Evolutionary conservation across 2,888 invertebrate species (phyloP).

Genomic region (Strigamia crassipes): DNA sequence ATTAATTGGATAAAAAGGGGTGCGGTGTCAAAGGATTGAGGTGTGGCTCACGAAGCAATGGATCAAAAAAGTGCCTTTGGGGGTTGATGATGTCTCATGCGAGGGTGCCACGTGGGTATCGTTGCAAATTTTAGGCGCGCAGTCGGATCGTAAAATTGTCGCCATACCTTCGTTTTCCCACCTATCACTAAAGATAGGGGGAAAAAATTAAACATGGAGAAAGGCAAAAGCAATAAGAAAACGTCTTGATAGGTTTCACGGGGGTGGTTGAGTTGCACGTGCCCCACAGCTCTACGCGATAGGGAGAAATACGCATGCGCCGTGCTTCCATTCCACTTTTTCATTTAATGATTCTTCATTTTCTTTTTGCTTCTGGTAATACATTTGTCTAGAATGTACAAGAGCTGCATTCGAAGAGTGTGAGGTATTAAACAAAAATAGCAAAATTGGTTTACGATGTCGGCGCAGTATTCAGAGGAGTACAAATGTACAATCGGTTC

Average conservation of each 20-base stretch:
- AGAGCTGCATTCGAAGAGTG: not conserved
- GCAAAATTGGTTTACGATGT: too few species aligned
- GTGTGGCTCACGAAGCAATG: conserved; percentile 29
- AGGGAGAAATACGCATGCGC: conserved; percentile 13
- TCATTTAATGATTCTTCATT: conserved; percentile 34
- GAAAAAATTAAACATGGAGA: conserved; percentile 34
- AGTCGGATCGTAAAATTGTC: conserved; percentile 33
- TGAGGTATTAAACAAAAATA: too few species aligned
- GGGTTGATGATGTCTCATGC: conserved; percentile 4
- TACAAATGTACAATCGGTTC: too few species aligned
- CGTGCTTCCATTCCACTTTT: conserved; percentile 19
- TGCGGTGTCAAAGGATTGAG: conserved; percentile 38
- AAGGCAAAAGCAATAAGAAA: conserved; percentile 32
- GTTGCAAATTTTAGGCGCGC: conserved; percentile 1
- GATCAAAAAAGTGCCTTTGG: not conserved
- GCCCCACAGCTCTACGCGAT: conserved; percentile 34
- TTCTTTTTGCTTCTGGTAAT: conserved; percentile 34
- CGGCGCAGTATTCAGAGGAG: too few species aligned
- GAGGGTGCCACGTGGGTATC: conserved; percentile 29
- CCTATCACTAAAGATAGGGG: conserved; percentile 35
- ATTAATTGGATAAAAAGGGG: conserved; percentile 26
- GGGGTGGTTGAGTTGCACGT: conserved; percentile 32
- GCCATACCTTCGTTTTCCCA: conserved; percentile 25
- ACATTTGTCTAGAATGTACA: not conserved
- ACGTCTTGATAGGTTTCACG: conserved; percentile 40